Base-by-base conservation (phyloP, 64 coral and sea anemone genomes). In the Stylophora pistillata region DNA sequence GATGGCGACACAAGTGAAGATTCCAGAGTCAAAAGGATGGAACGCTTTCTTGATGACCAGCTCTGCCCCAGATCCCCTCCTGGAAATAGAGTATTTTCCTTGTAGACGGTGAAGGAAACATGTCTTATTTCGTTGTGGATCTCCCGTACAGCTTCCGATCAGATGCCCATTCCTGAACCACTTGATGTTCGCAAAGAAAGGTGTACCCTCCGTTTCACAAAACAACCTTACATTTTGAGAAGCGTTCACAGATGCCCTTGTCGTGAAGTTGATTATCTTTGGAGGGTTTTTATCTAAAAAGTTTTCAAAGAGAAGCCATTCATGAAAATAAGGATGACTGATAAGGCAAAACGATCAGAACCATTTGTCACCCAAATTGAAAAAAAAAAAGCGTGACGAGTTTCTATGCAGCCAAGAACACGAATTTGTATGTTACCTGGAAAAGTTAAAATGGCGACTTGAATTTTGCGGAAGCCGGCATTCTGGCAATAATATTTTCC, bases 21-120 rank as follows among this genome's bases (percentile, higher is more conserved):
- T 28, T 23, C 90, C 90, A 1, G 81, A 75, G 37, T 92, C 90
- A 32, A 86, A 70, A 30, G 74, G 74, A 41, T 92, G 74, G 30
- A 75, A 58, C 27, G 70, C 59, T 78, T 85, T 92, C 10, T 77
- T 41, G 25, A 92, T 71, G 20, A 55, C 66, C 60, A 92, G 28
- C 83, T 85, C 75, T 18, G 82, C 31, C 15, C 85, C 81, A 53
- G 64, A 75, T 9, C 59, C 73, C 21, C 20, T 54, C 81, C 83
- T 86, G 0, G 25, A 57, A 5, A 92, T 47, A 14, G 20, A 69
- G 62, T 84, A 84, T 20, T 84, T 84, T 69, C 32, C 13, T 53
- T 69, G 18, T 18, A 69, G 12, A 12, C 30, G 60, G 41, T 84
- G 13, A 30, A 64, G 27, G 33, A 20, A 10, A 21, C 80, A 84